Percentiles rank a stretch among this genome's conserved stretches.
Conservation (phyloP, 2,113 vertebrate species). For the Acanthochromis polyacanthus region DNA sequence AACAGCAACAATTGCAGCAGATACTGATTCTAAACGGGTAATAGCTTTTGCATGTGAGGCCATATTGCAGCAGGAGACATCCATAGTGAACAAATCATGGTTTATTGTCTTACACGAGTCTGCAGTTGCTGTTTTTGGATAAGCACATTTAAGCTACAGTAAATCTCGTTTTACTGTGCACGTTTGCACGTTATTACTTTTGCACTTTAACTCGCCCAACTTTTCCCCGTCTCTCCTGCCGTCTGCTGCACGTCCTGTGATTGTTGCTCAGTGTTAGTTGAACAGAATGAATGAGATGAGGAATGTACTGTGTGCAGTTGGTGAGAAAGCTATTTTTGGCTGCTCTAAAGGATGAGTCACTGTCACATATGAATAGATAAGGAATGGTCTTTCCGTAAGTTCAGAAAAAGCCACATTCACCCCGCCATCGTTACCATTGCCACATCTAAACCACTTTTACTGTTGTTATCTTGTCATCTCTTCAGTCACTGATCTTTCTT, state of each 20-base stretch:
- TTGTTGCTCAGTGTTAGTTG: conserved; percentile 31
- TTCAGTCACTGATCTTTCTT: conserved; percentile 11
- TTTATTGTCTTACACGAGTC: too few species aligned
- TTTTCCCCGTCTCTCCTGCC: neutral
- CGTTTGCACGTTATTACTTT: neutral
- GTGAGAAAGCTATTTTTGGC: conserved; percentile 66
- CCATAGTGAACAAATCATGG: too few species aligned
- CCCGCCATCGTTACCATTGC: neutral
- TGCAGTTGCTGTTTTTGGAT: too few species aligned
- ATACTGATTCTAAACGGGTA: too few species aligned
- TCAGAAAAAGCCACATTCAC: conserved; percentile 42
- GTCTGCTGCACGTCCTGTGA: conserved; percentile 28
- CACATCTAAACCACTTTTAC: conserved; percentile 16
- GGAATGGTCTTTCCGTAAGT: conserved; percentile 57
- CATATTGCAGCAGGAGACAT: too few species aligned
- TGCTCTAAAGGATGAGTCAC: conserved; percentile 67
- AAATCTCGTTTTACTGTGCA: too few species aligned
- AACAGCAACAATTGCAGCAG: too few species aligned
- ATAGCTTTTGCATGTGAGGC: too few species aligned
- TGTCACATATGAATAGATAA: conserved; percentile 54
- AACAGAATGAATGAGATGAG: conserved; percentile 49
- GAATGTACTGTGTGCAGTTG: conserved; percentile 28
- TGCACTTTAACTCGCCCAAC: neutral
- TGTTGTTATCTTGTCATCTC: conserved; percentile 34
- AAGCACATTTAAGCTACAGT: too few species aligned